phyloP scores from a whole-genome alignment of 1,140 invertebrate genomes.

The Drosophila lini region DNA sequence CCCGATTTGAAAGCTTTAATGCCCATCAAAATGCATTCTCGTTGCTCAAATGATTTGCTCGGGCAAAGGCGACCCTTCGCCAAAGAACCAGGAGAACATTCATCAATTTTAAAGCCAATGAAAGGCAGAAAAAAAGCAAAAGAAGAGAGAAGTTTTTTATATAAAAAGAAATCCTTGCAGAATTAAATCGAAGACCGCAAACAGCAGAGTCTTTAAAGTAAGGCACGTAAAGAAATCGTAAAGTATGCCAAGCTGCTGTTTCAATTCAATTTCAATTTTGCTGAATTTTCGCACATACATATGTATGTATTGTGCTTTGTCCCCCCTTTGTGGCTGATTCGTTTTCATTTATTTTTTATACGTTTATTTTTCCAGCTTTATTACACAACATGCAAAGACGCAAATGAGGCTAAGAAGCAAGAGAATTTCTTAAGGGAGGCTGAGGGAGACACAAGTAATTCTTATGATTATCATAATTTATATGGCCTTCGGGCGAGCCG shows the following conservation, averaged over 20 bases:
- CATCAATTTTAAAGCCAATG: slow-evolving; percentile 69
- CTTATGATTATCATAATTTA: slow-evolving; percentile 83
- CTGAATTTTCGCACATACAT: slow-evolving; percentile 59
- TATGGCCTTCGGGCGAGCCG: slow-evolving; percentile 67
- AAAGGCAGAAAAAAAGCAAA: slow-evolving; percentile 31
- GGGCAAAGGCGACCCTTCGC: slow-evolving; percentile 3
- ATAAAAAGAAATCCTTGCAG: slow-evolving; percentile 6
- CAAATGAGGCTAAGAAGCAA: slow-evolving; percentile 38
- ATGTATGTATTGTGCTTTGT: slow-evolving; percentile 26
- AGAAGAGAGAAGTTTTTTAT: not conserved
- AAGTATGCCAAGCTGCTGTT: slow-evolving; percentile 46
- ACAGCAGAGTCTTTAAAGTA: slow-evolving; percentile 41
- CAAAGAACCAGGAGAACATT: slow-evolving; percentile 43
- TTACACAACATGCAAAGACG: slow-evolving; percentile 58
- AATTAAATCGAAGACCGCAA: slow-evolving; percentile 55
- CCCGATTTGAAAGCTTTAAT: slow-evolving; percentile 65
- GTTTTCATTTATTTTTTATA: slow-evolving; percentile 10
- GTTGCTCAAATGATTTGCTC: slow-evolving; percentile 39
- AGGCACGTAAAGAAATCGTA: slow-evolving; percentile 68
- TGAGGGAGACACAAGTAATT: slow-evolving; percentile 70
- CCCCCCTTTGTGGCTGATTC: slow-evolving; percentile 19
- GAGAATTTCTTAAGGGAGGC: slow-evolving; percentile 38
- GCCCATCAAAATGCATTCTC: slow-evolving; percentile 68
- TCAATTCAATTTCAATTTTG: slow-evolving; percentile 53
- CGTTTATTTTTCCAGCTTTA: slow-evolving; percentile 30